Evolutionary conservation across 2,888 invertebrate species (phyloP), one percentile per base, ranked within the genome.

Genomic region (Tethea ocularis): DNA sequence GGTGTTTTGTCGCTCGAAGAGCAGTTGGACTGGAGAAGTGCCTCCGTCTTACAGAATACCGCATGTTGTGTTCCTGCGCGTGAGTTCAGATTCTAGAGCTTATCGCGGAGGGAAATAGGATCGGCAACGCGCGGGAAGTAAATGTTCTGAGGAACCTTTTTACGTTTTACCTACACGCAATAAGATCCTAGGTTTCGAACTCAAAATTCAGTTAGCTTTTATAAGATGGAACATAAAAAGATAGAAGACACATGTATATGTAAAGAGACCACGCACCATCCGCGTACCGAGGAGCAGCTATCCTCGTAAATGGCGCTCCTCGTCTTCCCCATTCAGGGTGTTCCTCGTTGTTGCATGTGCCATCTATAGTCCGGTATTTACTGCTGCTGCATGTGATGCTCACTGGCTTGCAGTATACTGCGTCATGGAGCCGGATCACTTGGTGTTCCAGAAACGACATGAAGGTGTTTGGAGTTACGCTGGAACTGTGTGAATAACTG

Each of bases 291-390:
- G 95, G 94, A 3, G 93, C 87, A 0, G 95, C 88, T 11, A 95
- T 88, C 72, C 95, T 92, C 0, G 94, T 92, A 68, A 94, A 95
- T 0, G 95, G 93, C 0, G 94, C 94, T 0, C 92, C 87, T 1
- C 91, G 83, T 13, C 93, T 80, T 15, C 97, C 97, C 95, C 96
- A 96, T 56, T 94, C 92, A 0, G 96, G 95, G 63, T 95, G 91
- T 54, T 93, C 85, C 60, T 94, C 83, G 77, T 97, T 97, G 83
- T 97, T 97, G 83, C 97, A 97, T 7, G 95, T 95, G 7, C 97
- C 97, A 79, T 97, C 97, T 51, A 95, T 91, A 11, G 94, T 95
- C 56, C 98, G 94, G 84, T 97, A 98, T 24, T 80, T 83, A 61
- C 68, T 73, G 57, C 75, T 75, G 52, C 67, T 65, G 64, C 88